These are phyloP conservation scores for Isurus oxyrinchus DNA, from an alignment of 2,113 vertebrate species.

Conservation along the genomic window DNA sequence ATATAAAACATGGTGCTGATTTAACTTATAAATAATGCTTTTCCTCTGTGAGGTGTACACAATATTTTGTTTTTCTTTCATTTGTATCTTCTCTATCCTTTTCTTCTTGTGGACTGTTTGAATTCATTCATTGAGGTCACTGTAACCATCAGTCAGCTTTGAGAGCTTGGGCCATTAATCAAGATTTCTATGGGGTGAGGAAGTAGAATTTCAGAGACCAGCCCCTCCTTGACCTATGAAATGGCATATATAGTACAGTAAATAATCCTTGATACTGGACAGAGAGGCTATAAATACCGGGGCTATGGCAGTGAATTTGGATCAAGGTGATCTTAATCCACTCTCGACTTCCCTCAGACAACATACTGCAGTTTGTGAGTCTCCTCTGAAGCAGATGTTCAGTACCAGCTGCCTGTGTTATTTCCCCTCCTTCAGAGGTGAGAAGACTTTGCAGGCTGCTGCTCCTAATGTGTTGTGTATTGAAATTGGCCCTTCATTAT, in stretches of 20 bases:
- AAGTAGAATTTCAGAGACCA: not conserved
- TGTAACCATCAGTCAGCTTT: not conserved
- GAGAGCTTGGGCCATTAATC: not conserved
- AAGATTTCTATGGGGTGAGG: not conserved
- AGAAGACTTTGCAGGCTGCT: slow-evolving; percentile 26
- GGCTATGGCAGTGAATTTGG: not conserved
- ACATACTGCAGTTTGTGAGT: slow-evolving; percentile 33
- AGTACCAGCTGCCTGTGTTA: not conserved
- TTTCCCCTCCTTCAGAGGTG: slow-evolving; percentile 31
- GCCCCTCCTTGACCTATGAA: not conserved
- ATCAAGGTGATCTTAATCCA: slow-evolving; percentile 35
- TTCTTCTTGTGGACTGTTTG: not conserved
- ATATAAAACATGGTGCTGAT: not conserved
- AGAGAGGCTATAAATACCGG: not conserved
- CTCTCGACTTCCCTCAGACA: slow-evolving; percentile 32
- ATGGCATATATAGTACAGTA: not conserved
- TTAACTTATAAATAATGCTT: not conserved
- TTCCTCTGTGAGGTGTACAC: not conserved
- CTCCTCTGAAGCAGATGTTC: slow-evolving; percentile 42
- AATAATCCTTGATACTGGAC: not conserved
- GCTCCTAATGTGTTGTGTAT: not conserved
- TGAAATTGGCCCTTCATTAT: slow-evolving; percentile 34
- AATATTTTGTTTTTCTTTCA: not conserved
- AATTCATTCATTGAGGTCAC: not conserved
- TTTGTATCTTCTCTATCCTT: not conserved